Percentiles rank a stretch among this genome's conserved stretches.
Conservation (phyloP, 2,888 invertebrate genomes). For the Pecten maximus region DNA sequence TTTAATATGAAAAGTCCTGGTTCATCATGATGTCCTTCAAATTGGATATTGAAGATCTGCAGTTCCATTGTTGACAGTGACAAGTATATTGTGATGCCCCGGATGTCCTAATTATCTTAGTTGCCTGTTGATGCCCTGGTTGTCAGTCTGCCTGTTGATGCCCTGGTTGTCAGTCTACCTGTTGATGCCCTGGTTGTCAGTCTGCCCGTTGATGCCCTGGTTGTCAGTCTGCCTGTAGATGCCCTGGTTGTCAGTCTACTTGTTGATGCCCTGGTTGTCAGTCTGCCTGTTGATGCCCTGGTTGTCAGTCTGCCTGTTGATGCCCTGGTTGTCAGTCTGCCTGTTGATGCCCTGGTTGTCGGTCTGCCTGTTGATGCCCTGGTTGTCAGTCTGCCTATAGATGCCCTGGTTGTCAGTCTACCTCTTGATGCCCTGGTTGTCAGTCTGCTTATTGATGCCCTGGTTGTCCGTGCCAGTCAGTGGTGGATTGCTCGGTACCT, state of each 20-base stretch:
- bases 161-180: background rate
- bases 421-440: background rate
- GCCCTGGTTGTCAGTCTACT: background rate
- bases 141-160: background rate
- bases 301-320: background rate
- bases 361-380: background rate
- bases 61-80: no score
- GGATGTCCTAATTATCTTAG: no score
- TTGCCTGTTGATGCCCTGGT: no score
- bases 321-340: background rate
- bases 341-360: background rate
- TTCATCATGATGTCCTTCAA: no score
- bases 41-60: no score
- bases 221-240: background rate
- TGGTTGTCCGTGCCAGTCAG: conserved; percentile 58
- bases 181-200: background rate
- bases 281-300: background rate
- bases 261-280: background rate
- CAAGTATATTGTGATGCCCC: no score
- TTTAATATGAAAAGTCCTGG: no score
- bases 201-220: background rate
- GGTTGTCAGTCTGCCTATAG: background rate
- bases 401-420: background rate
- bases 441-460: background rate
- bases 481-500: conserved; percentile 69